Conservation (phyloP, 30 jellyfish, hydroid and myxozoan genomes). For the Aurelia sp. region DNA sequence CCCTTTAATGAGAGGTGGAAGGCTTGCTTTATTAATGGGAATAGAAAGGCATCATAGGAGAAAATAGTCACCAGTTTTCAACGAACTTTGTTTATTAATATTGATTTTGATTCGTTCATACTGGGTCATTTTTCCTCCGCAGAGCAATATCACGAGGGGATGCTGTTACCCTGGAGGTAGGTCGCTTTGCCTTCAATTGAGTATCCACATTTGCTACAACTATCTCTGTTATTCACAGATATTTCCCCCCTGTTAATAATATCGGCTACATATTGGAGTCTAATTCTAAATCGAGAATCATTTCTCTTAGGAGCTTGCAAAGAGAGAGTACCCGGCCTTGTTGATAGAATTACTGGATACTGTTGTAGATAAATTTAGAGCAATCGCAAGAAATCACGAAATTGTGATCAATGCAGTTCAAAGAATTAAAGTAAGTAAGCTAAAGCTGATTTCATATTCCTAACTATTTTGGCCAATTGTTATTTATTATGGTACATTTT, state of each 20-base stretch:
- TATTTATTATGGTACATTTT: no score
- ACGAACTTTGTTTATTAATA: no score
- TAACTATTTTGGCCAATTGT: neutral
- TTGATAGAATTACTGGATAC: slow-evolving; percentile 77
- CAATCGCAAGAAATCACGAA: slow-evolving; percentile 86
- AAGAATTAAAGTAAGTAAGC: slow-evolving; percentile 62
- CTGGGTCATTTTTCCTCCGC: neutral
- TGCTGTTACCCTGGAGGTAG: slow-evolving; percentile 81
- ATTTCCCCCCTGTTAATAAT: no score
- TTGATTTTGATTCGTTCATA: neutral
- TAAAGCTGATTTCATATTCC: neutral
- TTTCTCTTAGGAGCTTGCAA: slow-evolving; percentile 60
- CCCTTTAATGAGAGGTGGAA: no score
- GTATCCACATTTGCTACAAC: no score
- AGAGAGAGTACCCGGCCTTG: slow-evolving; percentile 67
- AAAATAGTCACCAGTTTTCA: no score
- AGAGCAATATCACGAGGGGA: slow-evolving; percentile 83
- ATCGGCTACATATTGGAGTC: no score
- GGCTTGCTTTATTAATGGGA: no score
- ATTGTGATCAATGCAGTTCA: slow-evolving; percentile 80
- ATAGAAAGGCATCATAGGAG: no score
- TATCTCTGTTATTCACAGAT: no score
- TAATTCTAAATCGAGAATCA: no score
- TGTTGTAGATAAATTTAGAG: slow-evolving; percentile 76
- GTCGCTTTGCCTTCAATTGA: no score